Evolutionary conservation across 2,888 invertebrate genomes (phyloP).

Genomic region (Pyrgus malvae): DNA sequence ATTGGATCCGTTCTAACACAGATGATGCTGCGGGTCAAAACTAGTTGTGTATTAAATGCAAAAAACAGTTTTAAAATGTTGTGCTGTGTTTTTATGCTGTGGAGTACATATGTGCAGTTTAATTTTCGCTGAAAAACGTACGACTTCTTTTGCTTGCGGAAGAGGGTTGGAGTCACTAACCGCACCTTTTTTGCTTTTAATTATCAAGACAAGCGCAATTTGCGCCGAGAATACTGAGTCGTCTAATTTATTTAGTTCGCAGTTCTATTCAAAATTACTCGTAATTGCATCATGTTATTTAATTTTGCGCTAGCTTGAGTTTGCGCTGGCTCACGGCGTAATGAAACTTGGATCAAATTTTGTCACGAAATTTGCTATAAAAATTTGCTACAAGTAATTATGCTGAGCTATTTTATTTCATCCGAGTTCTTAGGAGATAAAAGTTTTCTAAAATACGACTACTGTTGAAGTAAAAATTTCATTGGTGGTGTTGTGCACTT

Average conservation of each 20-base stretch:
- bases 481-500: too few species aligned
- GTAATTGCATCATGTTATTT: constrained; percentile 25
- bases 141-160: not conserved
- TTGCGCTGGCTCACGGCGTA: not conserved
- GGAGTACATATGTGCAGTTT: not conserved
- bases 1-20: too few species aligned
- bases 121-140: not conserved
- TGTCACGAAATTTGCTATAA: not conserved
- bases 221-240: constrained; percentile 22
- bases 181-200: constrained; percentile 18
- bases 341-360: not conserved
- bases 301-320: constrained; percentile 12
- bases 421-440: too few species aligned
- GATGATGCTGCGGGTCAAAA: too few species aligned
- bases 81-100: too few species aligned
- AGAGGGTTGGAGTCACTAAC: constrained; percentile 5
- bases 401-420: too few species aligned
- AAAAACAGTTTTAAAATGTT: too few species aligned
- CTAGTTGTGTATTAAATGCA: too few species aligned
- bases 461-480: too few species aligned
- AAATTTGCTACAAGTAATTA: too few species aligned
- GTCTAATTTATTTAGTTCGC: constrained; percentile 26
- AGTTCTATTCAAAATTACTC: constrained; percentile 24
- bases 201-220: constrained; percentile 25
- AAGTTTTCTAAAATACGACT: too few species aligned